Conservation (phyloP, 2,888 invertebrate species). For the Pterostichus niger region DNA sequence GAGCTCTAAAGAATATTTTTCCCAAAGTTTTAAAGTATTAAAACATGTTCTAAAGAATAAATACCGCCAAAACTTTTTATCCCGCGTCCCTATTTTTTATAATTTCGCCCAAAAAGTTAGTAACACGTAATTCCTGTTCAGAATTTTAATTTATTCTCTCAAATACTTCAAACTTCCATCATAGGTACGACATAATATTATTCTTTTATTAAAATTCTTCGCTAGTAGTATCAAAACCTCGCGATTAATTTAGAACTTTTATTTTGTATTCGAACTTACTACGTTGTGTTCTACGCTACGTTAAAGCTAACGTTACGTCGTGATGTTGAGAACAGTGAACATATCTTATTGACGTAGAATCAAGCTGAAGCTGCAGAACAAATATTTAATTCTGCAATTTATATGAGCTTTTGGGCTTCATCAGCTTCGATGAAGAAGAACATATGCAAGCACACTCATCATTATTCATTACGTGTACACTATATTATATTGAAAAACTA, state of each 20-base stretch:
- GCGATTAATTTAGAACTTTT: slow-evolving; percentile 23
- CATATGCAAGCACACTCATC: no score
- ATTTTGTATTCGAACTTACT: background rate
- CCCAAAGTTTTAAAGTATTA: slow-evolving; percentile 35
- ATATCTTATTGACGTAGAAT: slow-evolving; percentile 3
- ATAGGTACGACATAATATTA: slow-evolving; percentile 40
- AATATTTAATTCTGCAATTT: slow-evolving; percentile 38
- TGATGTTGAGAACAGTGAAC: no score
- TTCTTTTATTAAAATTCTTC: slow-evolving; percentile 43
- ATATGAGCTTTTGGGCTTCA: background rate
- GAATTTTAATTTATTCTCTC: slow-evolving; percentile 42
- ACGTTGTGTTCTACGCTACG: background rate
- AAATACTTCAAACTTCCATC: slow-evolving; percentile 19
- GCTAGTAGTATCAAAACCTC: background rate
- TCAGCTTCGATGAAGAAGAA: no score
- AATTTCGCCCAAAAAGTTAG: slow-evolving; percentile 49
- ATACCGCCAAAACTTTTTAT: slow-evolving; percentile 39
- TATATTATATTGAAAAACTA: no score
- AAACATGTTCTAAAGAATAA: slow-evolving; percentile 45
- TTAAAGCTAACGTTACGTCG: background rate
- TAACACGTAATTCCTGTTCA: slow-evolving; percentile 46
- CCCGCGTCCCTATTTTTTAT: slow-evolving; percentile 40
- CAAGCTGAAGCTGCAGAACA: background rate
- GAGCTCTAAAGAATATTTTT: slow-evolving; percentile 19
- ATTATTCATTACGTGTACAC: no score